phyloP scores from a whole-genome alignment of 2,797 vertebrate species.

The Lycodopsis pacificus region DNA sequence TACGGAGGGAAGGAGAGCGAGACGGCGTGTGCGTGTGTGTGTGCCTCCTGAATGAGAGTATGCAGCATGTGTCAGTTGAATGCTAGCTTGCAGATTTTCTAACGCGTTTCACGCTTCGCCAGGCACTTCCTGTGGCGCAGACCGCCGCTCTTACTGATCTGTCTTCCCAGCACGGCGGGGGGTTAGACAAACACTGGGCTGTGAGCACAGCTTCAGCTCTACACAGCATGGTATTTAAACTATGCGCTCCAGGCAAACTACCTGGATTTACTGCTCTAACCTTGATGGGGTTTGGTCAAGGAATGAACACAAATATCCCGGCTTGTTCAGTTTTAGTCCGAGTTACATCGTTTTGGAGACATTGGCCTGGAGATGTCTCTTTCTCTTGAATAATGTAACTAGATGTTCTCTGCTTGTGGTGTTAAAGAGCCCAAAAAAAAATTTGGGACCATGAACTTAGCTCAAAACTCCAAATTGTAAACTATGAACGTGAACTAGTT shows the following conservation, averaged over 20 bases:
- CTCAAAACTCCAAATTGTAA: neutral
- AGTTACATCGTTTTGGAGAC: neutral
- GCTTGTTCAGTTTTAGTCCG: neutral
- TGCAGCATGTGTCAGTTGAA: slow-evolving; percentile 58
- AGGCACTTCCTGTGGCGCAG: slow-evolving; percentile 59
- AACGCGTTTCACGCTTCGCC: slow-evolving; percentile 61
- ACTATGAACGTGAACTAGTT: neutral
- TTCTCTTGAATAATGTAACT: neutral
- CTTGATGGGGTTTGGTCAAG: neutral
- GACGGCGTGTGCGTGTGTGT: slow-evolving; percentile 8
- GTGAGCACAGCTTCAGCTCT: slow-evolving; percentile 30
- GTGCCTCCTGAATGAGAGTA: slow-evolving; percentile 33
- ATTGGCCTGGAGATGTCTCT: neutral
- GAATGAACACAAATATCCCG: slow-evolving; percentile 5
- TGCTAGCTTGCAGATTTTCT: slow-evolving; percentile 71
- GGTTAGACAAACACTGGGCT: slow-evolving; percentile 61
- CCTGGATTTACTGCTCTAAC: slow-evolving; percentile 6
- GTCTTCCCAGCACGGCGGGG: slow-evolving; percentile 49
- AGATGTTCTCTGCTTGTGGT: neutral
- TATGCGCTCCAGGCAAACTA: slow-evolving; percentile 27
- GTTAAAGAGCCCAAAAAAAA: neutral
- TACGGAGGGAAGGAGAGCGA: slow-evolving; percentile 37
- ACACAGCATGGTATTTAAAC: slow-evolving; percentile 23
- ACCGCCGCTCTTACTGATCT: slow-evolving; percentile 59
- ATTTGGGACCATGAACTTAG: neutral